Percentiles rank a stretch among this genome's conserved stretches.
These are phyloP conservation scores for Planiliza haematocheilus DNA, from an alignment of 2,113 vertebrate genomes.

Conservation along the genomic window DNA sequence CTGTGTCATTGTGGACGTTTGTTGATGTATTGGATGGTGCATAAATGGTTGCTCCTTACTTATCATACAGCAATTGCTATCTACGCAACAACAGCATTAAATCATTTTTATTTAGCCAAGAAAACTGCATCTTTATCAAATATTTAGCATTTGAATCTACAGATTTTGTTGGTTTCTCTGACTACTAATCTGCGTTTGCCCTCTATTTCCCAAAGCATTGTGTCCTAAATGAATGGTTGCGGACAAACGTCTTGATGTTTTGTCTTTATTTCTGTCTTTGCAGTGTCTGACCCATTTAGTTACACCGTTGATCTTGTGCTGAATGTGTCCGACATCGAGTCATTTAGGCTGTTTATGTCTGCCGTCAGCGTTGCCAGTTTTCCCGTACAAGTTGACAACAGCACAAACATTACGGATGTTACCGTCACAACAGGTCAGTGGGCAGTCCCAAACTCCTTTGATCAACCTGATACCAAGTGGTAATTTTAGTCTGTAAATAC, in stretches of 20 bases:
- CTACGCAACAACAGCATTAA: too few species aligned
- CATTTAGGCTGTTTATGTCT: conserved; percentile 22
- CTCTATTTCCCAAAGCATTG: neutral
- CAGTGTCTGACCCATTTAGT: conserved; percentile 16
- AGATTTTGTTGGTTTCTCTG: too few species aligned
- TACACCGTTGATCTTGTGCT: conserved; percentile 62
- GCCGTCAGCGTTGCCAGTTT: conserved; percentile 30
- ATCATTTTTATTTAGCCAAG: too few species aligned
- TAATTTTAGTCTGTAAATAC: neutral
- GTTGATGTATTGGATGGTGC: too few species aligned
- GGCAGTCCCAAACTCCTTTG: neutral
- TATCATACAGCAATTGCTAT: too few species aligned
- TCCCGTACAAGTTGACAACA: conserved; percentile 53
- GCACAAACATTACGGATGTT: conserved; percentile 33
- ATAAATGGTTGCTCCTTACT: too few species aligned
- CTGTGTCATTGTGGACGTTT: too few species aligned
- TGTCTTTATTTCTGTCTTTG: conserved; percentile 2
- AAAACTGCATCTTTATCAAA: too few species aligned
- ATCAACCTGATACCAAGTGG: neutral
- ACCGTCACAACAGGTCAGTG: conserved; percentile 70
- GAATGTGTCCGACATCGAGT: conserved; percentile 43
- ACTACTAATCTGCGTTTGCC: too few species aligned
- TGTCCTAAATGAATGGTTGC: too few species aligned
- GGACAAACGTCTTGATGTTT: neutral
- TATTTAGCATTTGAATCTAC: too few species aligned